Percentiles rank a stretch among this genome's conserved stretches.
phyloP scores from a whole-genome alignment of 1,140 invertebrate genomes.

The Ridgeia piscesae region DNA sequence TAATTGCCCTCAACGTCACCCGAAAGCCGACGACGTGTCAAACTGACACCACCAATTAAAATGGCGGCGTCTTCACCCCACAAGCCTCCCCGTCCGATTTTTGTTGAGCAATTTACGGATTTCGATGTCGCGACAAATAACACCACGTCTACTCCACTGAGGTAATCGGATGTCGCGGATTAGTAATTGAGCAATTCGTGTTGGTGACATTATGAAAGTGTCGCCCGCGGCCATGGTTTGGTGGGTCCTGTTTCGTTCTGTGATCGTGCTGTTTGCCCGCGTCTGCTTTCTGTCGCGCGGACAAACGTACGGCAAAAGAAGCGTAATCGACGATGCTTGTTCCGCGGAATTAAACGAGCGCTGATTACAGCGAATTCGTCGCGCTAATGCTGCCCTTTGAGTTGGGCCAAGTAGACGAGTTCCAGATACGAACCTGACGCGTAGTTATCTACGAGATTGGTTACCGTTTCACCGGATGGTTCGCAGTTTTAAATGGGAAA shows the following conservation, averaged over 20 bases:
- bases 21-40: not conserved
- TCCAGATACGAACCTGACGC: too few relatives aligned
- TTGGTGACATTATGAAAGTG: not conserved
- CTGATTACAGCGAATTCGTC: not conserved
- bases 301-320: not conserved
- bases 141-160: not conserved
- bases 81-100: not conserved
- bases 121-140: not conserved
- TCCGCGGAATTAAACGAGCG: not conserved
- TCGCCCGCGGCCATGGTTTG: not conserved
- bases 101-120: not conserved
- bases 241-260: not conserved
- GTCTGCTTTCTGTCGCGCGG: not conserved
- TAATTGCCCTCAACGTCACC: not conserved
- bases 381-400: not conserved
- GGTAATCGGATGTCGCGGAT: not conserved
- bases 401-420: not conserved
- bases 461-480: not conserved
- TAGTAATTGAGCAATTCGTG: not conserved
- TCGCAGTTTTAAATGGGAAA: too few relatives aligned
- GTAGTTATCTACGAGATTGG: too few relatives aligned
- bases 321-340: not conserved
- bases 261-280: not conserved
- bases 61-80: not conserved
- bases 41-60: not conserved